A percentile compares a stretch with the other conserved stretches of the same genome.
These are phyloP conservation scores for Agapetus fuscipes DNA, from an alignment of 2,888 invertebrate species.

Conservation along the genomic window DNA sequence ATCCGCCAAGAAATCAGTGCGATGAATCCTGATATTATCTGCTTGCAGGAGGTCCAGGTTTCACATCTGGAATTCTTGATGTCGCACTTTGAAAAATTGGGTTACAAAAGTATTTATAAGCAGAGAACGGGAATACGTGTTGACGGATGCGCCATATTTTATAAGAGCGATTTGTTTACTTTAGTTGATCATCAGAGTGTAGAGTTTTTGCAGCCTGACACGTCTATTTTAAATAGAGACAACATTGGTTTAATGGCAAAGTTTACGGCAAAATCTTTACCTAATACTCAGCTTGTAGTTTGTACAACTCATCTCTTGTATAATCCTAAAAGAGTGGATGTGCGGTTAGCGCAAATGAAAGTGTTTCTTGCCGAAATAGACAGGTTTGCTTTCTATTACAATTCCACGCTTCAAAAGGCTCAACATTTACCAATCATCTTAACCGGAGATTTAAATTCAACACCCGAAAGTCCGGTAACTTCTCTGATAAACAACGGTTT, in stretches of 20 bases:
- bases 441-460: constrained; percentile 89
- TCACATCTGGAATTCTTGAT: constrained; percentile 59
- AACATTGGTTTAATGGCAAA: constrained; percentile 80
- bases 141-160: constrained; percentile 91
- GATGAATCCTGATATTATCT: constrained; percentile 54
- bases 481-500: constrained; percentile 55
- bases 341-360: constrained; percentile 81
- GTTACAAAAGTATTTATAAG: constrained; percentile 70
- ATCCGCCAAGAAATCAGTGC: constrained; percentile 39
- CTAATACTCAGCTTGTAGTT: constrained; percentile 54
- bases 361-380: constrained; percentile 79
- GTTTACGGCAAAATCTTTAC: constrained; percentile 46
- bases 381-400: constrained; percentile 50
- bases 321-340: constrained; percentile 82
- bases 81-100: constrained; percentile 42
- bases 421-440: constrained; percentile 70
- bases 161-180: constrained; percentile 55
- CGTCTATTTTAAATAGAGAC: constrained; percentile 66
- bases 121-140: constrained; percentile 68
- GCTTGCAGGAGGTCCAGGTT: constrained; percentile 85
- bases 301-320: constrained; percentile 93
- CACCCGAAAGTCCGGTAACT: constrained; percentile 63
- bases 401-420: constrained; percentile 22
- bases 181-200: constrained; percentile 56
- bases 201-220: constrained; percentile 53